phyloP scores from a whole-genome alignment of 2,888 invertebrate species.

The Graphium colonna region DNA sequence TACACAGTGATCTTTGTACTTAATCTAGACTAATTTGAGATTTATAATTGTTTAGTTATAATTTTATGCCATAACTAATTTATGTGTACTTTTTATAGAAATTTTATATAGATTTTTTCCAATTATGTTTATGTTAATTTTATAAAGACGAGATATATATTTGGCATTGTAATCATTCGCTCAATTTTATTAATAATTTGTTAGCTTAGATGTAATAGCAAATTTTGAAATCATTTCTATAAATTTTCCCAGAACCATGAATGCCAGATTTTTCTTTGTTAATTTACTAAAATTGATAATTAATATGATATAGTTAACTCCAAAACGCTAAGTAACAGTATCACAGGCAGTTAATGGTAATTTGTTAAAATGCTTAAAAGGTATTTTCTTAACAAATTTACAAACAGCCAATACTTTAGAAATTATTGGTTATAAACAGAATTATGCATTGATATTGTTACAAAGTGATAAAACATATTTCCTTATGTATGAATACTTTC shows the following conservation, averaged over 20 bases:
- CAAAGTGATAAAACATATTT: background rate
- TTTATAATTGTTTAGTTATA: slow-evolving; percentile 57
- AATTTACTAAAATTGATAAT: background rate
- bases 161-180: slow-evolving; percentile 61
- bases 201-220: slow-evolving; percentile 20
- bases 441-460: slow-evolving; percentile 7
- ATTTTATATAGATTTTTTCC: slow-evolving; percentile 53
- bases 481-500: slow-evolving; percentile 4
- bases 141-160: slow-evolving; percentile 39
- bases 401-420: background rate
- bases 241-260: background rate
- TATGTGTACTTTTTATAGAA: slow-evolving; percentile 54
- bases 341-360: too few relatives aligned
- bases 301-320: background rate
- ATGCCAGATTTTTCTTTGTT: slow-evolving; percentile 7
- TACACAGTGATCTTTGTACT: slow-evolving; percentile 64
- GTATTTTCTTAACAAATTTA: background rate
- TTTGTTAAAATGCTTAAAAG: background rate
- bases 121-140: slow-evolving; percentile 48
- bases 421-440: background rate
- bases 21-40: slow-evolving; percentile 65
- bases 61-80: slow-evolving; percentile 77
- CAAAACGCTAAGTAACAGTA: background rate
- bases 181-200: slow-evolving; percentile 57
- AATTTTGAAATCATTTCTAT: slow-evolving; percentile 4